Percentiles rank a stretch among this genome's conserved stretches.
These are phyloP conservation scores for Smutsia temminckii DNA, from an alignment of 2,797 vertebrate species.

Conservation along the genomic window DNA sequence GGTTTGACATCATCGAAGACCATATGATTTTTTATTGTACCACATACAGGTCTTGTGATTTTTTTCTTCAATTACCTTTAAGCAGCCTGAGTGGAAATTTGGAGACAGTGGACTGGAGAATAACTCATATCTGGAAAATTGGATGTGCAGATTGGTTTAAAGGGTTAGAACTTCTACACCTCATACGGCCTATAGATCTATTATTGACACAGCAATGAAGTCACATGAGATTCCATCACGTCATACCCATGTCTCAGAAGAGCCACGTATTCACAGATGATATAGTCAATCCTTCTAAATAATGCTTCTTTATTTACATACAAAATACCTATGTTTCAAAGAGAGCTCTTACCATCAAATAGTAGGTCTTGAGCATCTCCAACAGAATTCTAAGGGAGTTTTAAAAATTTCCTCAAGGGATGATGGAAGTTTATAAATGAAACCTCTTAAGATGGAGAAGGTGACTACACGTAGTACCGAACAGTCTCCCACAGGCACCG, in stretches of 20 bases:
- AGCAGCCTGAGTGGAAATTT: background rate
- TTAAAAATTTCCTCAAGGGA: slow-evolving; percentile 11
- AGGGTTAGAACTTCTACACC: background rate
- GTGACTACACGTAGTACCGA: background rate
- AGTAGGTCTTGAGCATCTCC: background rate
- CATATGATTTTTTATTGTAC: background rate
- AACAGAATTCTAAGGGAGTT: background rate
- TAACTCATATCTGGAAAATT: background rate
- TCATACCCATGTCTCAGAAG: background rate
- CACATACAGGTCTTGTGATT: background rate
- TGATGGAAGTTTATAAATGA: background rate
- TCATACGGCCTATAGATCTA: background rate
- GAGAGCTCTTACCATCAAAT: background rate
- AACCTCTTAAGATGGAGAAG: background rate
- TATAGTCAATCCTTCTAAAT: background rate
- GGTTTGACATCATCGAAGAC: background rate
- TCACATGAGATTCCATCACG: background rate
- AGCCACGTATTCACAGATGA: background rate
- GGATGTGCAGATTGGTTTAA: background rate
- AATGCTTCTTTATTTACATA: background rate
- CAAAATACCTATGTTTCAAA: background rate
- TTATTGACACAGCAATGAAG: background rate
- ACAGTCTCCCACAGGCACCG: background rate
- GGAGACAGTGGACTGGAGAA: background rate
- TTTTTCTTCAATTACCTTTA: background rate